Evolutionary conservation across 2,888 invertebrate genomes (phyloP).

Genomic region (Auanema sp.): DNA sequence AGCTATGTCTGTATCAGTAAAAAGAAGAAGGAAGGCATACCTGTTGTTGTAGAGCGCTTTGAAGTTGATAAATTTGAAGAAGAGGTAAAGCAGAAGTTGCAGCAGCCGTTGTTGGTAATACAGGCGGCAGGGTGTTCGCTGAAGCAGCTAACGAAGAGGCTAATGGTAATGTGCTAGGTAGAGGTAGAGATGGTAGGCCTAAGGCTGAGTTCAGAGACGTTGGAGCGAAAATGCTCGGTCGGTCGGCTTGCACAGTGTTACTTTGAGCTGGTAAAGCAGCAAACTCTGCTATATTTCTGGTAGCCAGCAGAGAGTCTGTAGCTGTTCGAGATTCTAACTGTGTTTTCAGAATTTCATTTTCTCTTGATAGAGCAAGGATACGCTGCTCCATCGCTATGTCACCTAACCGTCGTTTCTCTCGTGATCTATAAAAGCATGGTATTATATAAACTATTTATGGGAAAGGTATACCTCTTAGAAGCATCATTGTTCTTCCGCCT

Average conservation of each 20-base stretch:
- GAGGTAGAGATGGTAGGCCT: slow-evolving; percentile 10
- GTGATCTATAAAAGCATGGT: slow-evolving; percentile 10
- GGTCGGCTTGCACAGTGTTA: background rate
- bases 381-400: slow-evolving; percentile 94
- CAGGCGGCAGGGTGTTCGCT: slow-evolving; percentile 23
- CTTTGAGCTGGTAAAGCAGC: slow-evolving; percentile 5
- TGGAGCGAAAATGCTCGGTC: slow-evolving; percentile 1
- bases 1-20: too few species aligned
- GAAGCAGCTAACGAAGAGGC: slow-evolving; percentile 18
- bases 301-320: background rate
- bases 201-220: slow-evolving; percentile 2
- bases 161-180: slow-evolving; percentile 19
- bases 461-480: slow-evolving; percentile 20
- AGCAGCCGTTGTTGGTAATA: slow-evolving; percentile 17
- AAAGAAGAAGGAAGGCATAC: slow-evolving; percentile 2
- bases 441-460: background rate
- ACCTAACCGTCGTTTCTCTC: slow-evolving; percentile 80
- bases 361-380: slow-evolving; percentile 89
- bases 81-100: slow-evolving; percentile 29
- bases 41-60: slow-evolving; percentile 29
- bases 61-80: slow-evolving; percentile 38
- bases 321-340: slow-evolving; percentile 71
- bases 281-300: background rate
- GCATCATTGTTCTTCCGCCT: slow-evolving; percentile 43
- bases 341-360: slow-evolving; percentile 89